Evolutionary conservation across 2,113 vertebrate species (phyloP), one percentile per base, ranked within the genome.

Genomic region (Dendropsophus ebraccatus): DNA sequence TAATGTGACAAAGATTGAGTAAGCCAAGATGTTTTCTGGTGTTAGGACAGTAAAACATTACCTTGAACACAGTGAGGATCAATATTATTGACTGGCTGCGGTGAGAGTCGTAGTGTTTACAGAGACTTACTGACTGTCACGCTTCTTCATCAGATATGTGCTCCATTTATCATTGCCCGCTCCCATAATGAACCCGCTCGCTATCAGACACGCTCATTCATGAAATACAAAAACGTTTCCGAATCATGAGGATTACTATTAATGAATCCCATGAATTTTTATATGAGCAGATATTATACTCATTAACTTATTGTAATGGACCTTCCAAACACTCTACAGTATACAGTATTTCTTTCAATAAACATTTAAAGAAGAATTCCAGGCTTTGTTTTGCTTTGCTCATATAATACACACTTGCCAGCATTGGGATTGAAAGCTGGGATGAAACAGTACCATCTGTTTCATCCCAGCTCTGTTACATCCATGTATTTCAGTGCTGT

Each of bases 11-110:
- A 49, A 58, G 82, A 84, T 75, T 74, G 37, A 73, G 41, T 37
- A 84, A 28, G 45, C 30, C 45, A 58, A 74, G 82, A 58, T 12
- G 49, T 25, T 74, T 84, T 75, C 69, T 58, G 50, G 35, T 84
- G 52, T 74, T 8, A 23, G 70, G 35, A 45, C 12, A 72, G 84
- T 86, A 47, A 80, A 80, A 79, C 67, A 86, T 86, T 45, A 79
- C 62, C 77, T 37, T 60, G 65, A 5, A 80, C 50, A 60, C 49
- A 30, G 49, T 50, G 4, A 5, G 37, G 69, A 80, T 86, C 84
- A 35, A 86, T 86, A 73, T 56, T 80, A 80, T 81, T 72, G 76
- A 86, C 30, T 60, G 16, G 49, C 49, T 72, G 62, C 47, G 8
- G 47, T 56, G 76, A 81, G 76, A 70, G 76, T 21, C 2, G 28